phyloP scores from a whole-genome alignment of 2,888 invertebrate genomes.

The Mystacides longicornis region DNA sequence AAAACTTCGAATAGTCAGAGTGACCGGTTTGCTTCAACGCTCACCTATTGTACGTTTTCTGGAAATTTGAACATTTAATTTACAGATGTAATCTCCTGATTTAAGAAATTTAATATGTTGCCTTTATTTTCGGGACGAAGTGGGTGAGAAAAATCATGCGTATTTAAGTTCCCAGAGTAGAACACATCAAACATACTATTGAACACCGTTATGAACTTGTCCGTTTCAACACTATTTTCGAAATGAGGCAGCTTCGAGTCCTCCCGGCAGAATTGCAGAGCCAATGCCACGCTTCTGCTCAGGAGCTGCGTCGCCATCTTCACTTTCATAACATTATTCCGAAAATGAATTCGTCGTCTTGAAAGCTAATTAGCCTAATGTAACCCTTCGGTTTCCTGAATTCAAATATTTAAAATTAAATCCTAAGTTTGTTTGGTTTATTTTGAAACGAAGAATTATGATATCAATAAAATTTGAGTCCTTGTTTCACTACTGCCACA shows the following conservation, averaged over 20 bases:
- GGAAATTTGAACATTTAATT: not conserved
- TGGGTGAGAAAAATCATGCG: not conserved
- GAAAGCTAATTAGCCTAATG: not conserved
- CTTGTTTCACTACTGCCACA: too few species aligned
- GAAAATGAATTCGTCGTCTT: not conserved
- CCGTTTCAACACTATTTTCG: not conserved
- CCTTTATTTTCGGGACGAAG: too few species aligned
- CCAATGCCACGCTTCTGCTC: not conserved
- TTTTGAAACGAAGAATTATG: too few species aligned
- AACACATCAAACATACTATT: not conserved
- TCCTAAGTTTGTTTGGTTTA: too few species aligned
- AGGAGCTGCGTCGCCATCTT: not conserved
- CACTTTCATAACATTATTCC: not conserved
- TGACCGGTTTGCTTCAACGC: not conserved
- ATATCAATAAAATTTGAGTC: too few species aligned
- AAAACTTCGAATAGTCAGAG: not conserved
- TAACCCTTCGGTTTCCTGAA: not conserved
- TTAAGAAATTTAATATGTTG: constrained; percentile 2
- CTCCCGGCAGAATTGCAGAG: not conserved
- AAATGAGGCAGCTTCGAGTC: not conserved
- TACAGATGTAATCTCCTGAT: not conserved
- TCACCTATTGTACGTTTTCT: constrained; percentile 1
- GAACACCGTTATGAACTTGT: not conserved
- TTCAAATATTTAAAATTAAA: too few species aligned
- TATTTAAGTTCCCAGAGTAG: not conserved